Evolutionary conservation across 2,888 invertebrate genomes (phyloP).

Genomic region (Microctonus aethiopoides): DNA sequence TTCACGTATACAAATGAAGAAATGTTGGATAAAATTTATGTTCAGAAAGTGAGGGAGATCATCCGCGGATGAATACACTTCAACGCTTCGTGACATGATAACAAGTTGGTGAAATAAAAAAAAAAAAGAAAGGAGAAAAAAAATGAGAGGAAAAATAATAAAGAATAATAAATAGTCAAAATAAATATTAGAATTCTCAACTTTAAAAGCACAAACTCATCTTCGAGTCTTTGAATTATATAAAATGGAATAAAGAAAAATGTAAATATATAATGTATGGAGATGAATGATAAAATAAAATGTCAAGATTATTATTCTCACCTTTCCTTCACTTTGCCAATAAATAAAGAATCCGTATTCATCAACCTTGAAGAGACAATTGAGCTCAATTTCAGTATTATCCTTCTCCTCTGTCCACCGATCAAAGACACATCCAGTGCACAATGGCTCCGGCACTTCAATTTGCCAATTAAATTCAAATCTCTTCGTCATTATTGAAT

Average conservation of each 20-base stretch:
- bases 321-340: conserved; percentile 97
- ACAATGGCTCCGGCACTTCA: conserved; percentile 88
- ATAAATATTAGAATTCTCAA: too few species aligned
- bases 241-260: too few species aligned
- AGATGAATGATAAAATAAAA: neutral
- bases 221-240: too few species aligned
- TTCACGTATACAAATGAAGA: neutral
- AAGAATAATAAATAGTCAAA: too few species aligned
- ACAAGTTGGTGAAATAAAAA: neutral
- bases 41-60: neutral
- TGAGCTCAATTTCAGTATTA: conserved; percentile 87
- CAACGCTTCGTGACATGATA: neutral
- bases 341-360: conserved; percentile 98
- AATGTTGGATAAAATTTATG: neutral
- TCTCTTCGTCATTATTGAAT: conserved; percentile 88
- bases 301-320: conserved; percentile 62
- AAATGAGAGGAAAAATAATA: neutral
- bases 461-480: conserved; percentile 99
- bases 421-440: conserved; percentile 91
- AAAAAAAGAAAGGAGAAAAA: neutral
- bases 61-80: neutral
- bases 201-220: too few species aligned
- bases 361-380: conserved; percentile 93
- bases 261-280: neutral
- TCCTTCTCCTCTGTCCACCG: conserved; percentile 99